Evolutionary conservation across 2,888 invertebrate genomes (phyloP).

Genomic region (Torymus tubicola): DNA sequence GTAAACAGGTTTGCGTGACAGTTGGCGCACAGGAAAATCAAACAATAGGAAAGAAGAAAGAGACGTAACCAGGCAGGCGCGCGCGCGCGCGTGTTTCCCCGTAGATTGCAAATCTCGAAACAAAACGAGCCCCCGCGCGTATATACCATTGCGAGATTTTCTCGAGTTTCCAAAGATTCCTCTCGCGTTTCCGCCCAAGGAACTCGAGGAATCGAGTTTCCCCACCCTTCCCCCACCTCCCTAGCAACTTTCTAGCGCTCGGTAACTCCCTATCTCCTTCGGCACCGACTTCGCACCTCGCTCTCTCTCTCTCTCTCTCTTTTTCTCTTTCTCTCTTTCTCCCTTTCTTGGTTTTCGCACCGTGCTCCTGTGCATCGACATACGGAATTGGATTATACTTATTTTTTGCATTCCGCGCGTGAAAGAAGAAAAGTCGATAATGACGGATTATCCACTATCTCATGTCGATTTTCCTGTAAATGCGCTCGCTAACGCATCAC

Average conservation of each 20-base stretch:
- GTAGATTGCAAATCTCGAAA: neutral
- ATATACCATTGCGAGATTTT: conserved; percentile 44
- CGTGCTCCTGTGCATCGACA: conserved; percentile 21
- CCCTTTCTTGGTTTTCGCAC: conserved; percentile 10
- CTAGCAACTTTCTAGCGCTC: conserved; percentile 11
- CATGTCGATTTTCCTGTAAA: conserved; percentile 19
- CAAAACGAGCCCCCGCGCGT: conserved; percentile 26
- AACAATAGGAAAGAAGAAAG: too few relatives aligned
- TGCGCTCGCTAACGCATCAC: neutral
- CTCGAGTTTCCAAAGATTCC: conserved; percentile 55
- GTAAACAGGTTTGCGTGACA: too few relatives aligned
- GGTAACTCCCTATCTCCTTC: too few relatives aligned
- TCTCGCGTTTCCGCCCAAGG: conserved; percentile 48
- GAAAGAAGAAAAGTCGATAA: conserved; percentile 43
- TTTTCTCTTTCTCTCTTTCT: neutral
- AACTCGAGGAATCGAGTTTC: conserved; percentile 58
- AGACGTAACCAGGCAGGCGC: too few relatives aligned
- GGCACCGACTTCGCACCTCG: neutral
- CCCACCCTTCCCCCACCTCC: conserved; percentile 14
- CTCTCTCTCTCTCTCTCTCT: neutral
- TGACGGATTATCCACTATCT: conserved; percentile 46
- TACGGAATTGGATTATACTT: conserved; percentile 50
- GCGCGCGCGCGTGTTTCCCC: neutral
- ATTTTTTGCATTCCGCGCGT: conserved; percentile 33
- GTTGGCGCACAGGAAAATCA: too few relatives aligned